Base-by-base conservation (phyloP, 2,797 vertebrate genomes). In the Liparis tanakae region DNA sequence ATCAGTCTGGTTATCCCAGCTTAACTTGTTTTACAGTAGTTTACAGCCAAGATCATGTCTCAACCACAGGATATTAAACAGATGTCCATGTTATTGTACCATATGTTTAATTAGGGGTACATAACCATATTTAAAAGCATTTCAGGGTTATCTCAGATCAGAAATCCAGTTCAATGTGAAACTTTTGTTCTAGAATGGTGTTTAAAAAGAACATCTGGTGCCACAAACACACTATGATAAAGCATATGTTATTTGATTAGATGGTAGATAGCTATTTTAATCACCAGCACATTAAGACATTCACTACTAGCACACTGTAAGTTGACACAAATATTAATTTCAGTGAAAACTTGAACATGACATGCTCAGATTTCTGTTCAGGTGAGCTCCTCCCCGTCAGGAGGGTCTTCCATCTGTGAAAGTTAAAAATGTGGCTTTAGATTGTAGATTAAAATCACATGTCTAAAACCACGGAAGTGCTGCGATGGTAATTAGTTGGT, bases 351-450 rank as follows among this genome's bases (percentile, higher is more conserved):
- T 37, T 30, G 0, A 76, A 70, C 9, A 34, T 36, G 10, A 13
- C 5, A 41, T 12, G 3, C 20, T 92, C 77, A 93, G 1, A 88
- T 88, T 86, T 93, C 93, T 67, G 20, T 20, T 78, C 80, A 83
- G 48, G 57, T 67, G 1, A 30, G 33, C 9, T 81, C 66, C 8
- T 71, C 55, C 1, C 50, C 34, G 61, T 67, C 80, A 68, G 67
- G 60, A 50, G 59, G 39, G 73, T 81, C 72, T 17, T 83, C 76
- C 22, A 70, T 68, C 92, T 93, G 84, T 78, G 13, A 43, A 79
- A 70, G 67, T 12, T 12, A 80, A 85, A 33, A 3, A 68, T 0
- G 14, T n/a, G 9, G 22, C 12, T 1, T 2, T 18, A 74, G 15
- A 74, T 36, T 37, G 62, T 34, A 12, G 17, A 13, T 61, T 15